phyloP scores from a whole-genome alignment of 2,113 vertebrate species.

The Columba livia region DNA sequence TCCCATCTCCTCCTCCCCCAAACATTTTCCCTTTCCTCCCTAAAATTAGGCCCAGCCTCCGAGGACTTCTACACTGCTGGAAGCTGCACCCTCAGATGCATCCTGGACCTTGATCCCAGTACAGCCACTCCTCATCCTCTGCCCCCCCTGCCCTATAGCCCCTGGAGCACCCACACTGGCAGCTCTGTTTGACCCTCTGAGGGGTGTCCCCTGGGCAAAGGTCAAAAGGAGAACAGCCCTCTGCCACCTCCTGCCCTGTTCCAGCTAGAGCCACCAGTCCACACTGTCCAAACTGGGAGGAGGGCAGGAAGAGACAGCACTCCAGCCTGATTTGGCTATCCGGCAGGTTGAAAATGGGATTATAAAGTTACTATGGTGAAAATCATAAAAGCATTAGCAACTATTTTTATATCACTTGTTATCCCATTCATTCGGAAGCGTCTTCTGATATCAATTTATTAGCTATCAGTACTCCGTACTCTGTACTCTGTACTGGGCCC shows the following conservation, averaged over 20 bases:
- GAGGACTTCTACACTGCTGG: background rate
- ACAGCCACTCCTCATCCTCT: background rate
- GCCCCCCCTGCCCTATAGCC: background rate
- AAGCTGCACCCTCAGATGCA: background rate
- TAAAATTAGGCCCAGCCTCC: background rate
- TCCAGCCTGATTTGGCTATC: background rate
- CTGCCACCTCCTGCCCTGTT: background rate
- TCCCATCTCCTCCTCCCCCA: background rate
- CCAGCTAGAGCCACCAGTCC: background rate
- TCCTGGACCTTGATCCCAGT: background rate
- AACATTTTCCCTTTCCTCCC: background rate
- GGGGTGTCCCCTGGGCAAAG: background rate
- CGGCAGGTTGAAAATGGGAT: background rate
- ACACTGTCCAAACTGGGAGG: background rate
- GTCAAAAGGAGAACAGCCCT: background rate
- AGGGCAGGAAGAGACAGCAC: background rate
- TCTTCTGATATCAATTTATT: background rate
- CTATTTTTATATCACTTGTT: background rate
- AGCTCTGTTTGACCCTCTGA: background rate
- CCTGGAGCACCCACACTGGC: background rate
- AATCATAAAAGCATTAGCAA: background rate
- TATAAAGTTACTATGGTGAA: background rate
- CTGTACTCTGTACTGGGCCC: background rate
- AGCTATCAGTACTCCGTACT: rapidly evolving
- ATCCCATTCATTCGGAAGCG: background rate